Conservation (phyloP, 2,888 invertebrate species). For the Xanthorhoe spadicearia region DNA sequence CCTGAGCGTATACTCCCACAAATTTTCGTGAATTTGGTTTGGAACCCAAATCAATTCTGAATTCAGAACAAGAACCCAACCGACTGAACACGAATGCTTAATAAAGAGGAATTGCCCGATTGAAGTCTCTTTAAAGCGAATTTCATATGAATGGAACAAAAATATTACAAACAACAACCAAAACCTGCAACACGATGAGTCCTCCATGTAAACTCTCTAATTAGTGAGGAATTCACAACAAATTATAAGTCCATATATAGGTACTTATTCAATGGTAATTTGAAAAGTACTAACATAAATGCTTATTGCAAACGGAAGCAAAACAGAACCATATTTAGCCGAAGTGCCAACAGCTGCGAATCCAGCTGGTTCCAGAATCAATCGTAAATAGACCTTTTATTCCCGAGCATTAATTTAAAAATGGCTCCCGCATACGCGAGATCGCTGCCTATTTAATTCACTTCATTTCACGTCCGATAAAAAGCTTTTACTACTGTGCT, state of each 20-base stretch:
- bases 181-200: background rate
- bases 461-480: constrained; percentile 11
- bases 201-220: background rate
- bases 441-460: constrained; percentile 18
- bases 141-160: background rate
- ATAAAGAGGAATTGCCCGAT: constrained; percentile 22
- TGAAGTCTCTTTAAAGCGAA: constrained; percentile 5
- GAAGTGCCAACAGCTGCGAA: constrained; percentile 32
- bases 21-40: constrained; percentile 43
- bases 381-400: constrained; percentile 30
- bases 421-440: constrained; percentile 19
- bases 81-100: constrained; percentile 22
- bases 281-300: constrained; percentile 1
- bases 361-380: constrained; percentile 35
- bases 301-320: constrained; percentile 19
- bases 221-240: background rate
- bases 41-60: constrained; percentile 39
- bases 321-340: constrained; percentile 29
- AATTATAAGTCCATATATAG: background rate
- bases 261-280: background rate
- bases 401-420: constrained; percentile 29
- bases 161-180: background rate
- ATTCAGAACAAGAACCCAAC: constrained; percentile 34
- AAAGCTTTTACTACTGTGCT: too few relatives aligned
- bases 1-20: constrained; percentile 45